Conservation (phyloP, 2,888 invertebrate species). For the Ormia ochracea region DNA sequence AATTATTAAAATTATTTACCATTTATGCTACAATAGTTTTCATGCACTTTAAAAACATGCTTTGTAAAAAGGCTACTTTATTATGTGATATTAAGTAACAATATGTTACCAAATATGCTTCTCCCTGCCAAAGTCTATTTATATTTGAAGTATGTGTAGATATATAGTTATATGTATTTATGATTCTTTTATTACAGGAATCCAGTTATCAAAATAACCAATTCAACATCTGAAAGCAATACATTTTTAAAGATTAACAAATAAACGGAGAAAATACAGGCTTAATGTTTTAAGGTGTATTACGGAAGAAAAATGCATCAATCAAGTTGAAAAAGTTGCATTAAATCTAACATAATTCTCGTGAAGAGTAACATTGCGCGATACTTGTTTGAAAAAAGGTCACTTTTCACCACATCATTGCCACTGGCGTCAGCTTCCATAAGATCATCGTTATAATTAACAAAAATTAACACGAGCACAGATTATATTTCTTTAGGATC, state of each 20-base stretch:
- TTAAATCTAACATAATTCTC: conserved; percentile 61
- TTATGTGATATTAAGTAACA: too few relatives aligned
- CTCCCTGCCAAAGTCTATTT: too few relatives aligned
- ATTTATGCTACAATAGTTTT: too few relatives aligned
- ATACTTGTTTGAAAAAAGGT: conserved; percentile 38
- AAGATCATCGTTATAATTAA: conserved; percentile 42
- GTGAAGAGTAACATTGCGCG: conserved; percentile 44
- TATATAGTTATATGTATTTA: neutral
- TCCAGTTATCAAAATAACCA: neutral
- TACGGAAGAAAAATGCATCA: conserved; percentile 76
- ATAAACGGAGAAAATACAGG: neutral
- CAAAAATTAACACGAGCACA: conserved; percentile 13
- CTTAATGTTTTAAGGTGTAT: conserved; percentile 65
- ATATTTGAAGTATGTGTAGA: too few relatives aligned
- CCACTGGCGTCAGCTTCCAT: conserved; percentile 29
- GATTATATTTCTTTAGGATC: conserved; percentile 45
- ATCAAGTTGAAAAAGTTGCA: conserved; percentile 67
- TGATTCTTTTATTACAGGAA: neutral
- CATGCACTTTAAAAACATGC: too few relatives aligned
- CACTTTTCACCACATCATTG: conserved; percentile 52
- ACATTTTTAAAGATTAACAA: neutral
- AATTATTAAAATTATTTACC: too few relatives aligned
- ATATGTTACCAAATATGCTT: too few relatives aligned
- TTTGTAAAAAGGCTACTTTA: too few relatives aligned
- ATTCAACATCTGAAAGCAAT: neutral